Evolutionary conservation across 2,113 vertebrate species (phyloP).

Genomic region (Mormoops blainvillei): DNA sequence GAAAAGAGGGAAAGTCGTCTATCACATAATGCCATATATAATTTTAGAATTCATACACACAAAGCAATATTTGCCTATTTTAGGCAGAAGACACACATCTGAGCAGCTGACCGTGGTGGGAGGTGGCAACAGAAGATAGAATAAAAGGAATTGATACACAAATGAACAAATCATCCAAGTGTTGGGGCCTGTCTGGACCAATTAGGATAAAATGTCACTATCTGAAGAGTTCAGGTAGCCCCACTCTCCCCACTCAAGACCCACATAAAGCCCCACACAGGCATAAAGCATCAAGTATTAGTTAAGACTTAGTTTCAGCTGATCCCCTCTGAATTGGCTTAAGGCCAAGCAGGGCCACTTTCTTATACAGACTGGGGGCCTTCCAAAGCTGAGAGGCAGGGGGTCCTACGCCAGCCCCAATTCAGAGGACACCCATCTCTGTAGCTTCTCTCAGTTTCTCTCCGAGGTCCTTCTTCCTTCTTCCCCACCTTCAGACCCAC

Average conservation of each 20-base stretch:
- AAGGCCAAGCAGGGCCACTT: neutral
- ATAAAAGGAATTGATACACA: neutral
- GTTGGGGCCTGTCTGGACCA: neutral
- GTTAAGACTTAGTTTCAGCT: neutral
- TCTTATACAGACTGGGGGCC: neutral
- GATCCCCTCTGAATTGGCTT: neutral
- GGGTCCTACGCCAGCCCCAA: no score
- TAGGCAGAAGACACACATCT: neutral
- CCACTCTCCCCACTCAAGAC: neutral
- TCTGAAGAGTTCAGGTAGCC: neutral
- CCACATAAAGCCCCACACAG: no score
- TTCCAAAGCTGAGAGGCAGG: neutral
- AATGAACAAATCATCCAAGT: neutral
- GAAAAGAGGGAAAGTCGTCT: neutral
- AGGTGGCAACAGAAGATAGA: neutral
- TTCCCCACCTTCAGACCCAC: neutral
- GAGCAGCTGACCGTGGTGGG: neutral
- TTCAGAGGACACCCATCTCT: no score
- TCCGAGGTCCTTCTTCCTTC: neutral
- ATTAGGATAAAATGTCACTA: neutral
- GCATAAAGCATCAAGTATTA: neutral
- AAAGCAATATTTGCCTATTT: neutral
- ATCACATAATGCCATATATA: accelerated
- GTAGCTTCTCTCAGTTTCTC: neutral
- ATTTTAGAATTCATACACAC: neutral